Base-by-base conservation (phyloP, 2,113 vertebrate species). In the Plectropomus leopardus region DNA sequence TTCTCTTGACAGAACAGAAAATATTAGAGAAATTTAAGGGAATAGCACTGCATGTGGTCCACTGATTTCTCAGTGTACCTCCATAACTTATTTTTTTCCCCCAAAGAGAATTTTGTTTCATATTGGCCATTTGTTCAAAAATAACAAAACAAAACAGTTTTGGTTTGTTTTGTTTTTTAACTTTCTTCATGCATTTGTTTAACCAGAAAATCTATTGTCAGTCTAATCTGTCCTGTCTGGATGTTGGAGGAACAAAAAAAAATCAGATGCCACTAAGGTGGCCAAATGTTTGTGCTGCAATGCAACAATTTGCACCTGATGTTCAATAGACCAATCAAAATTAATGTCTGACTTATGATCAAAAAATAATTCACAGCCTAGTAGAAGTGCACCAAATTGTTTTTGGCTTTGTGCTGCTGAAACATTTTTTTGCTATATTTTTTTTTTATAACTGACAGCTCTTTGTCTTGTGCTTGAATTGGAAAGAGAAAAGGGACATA, bases 301-400 rank as follows among this genome's bases (percentile, higher is more conserved):
- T 50, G 58, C 58, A 70, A 11, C 51, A 54, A 51, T 75, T 78
- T 74, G 67, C 68, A 82, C 51, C 64, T 82, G 78, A 34, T 66
- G 51, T 54, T 54, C 24, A 74, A 54, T 32, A 71, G 64, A 76
- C 53, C 54, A 55, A 55, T 72, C 17, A 67, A 61, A 67, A 67
- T 66, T 55, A 54, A 82, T 71, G 40, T 32, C 44, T 74, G 78
- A 67, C 30, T 73, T 74, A 78, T 40, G 21, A 81, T 34, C 40
- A 7, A 63, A 70, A 59, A 65, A 74, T 26, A 24, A 69, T 32
- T 3, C 26, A 26, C 26, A 7, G 40, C 4, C 7, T 0, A 54
- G 24, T 16, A 26, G 24, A 67, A 45, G 26, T 23, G 48, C 50
- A 40, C 5, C 8, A 61, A 42, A 63, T 58, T 7, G 13, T 48